Evolutionary conservation across 2,888 invertebrate species (phyloP), one percentile per base, ranked within the genome.

Genomic region (Folsomia candida): DNA sequence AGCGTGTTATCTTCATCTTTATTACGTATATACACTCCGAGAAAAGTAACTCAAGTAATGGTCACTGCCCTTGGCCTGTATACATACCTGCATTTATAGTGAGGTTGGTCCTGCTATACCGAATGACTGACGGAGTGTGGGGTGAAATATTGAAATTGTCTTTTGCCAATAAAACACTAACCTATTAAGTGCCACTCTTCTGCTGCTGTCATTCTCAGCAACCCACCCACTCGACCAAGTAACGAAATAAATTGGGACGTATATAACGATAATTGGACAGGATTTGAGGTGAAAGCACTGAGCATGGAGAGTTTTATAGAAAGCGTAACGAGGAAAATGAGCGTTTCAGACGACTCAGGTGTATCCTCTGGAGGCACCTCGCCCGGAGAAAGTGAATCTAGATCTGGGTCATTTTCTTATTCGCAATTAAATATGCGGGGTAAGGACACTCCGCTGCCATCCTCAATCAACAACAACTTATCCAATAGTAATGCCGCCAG

Each of bases 351-450:
- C 51, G 20, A n/a, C 20, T 37, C 25, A 11, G 63, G 63, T 37
- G 3, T 37, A 22, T n/a, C 29, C 51, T 37, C 37, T 2, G 6
- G 27, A 3, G 47, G 51, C 4, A 26, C 20, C 26, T 65, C 54
- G 24, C 65, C 65, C 54, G 54, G 65, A 54, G 65, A 51, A 54
- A 65, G 65, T 57, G 54, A 6, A 22, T 54, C 20, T 59, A 26
- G 65, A 65, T 54, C 57, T 65, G 65, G 65, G 65, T 65, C 65
- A 65, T 54, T 54, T 54, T 22, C 54, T 20, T 22, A n/a, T n/a
- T n/a, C 54, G 6, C 11, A 54, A 18, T 54, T 20, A 54, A 54
- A 54, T 54, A 54, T 54, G 18, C 54, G 20, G 54, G 54, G 54
- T 6, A 54, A 54, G 54, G 54, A 54, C 54, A 54, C 20, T 54